phyloP scores from a whole-genome alignment of 2,888 invertebrate genomes.

The Melanchra persicariae region DNA sequence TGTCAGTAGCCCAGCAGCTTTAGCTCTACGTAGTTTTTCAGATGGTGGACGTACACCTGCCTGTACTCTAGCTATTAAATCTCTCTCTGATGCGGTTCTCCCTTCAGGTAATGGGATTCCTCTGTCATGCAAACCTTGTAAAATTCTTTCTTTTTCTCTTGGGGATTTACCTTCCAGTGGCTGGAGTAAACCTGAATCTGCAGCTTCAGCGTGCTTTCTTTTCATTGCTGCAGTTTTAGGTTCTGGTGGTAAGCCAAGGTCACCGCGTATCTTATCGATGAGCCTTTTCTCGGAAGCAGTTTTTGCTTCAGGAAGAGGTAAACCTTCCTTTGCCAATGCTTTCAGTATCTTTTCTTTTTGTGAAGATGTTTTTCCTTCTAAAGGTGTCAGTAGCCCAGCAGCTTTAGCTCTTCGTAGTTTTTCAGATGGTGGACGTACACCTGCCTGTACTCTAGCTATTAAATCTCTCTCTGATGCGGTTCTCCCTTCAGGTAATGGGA shows the following conservation, averaged over 20 bases:
- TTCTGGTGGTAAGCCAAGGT: neutral
- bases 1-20: constrained; percentile 5
- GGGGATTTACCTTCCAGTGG: neutral
- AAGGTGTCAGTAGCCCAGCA: neutral
- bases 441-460: neutral
- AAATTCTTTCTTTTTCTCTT: constrained; percentile 4
- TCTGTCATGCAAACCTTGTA: constrained; percentile 10
- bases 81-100: neutral
- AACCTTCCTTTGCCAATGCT: neutral
- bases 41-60: neutral
- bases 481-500: neutral
- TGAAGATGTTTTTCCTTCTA: neutral
- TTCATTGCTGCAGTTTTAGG: neutral
- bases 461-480: neutral
- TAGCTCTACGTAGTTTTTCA: neutral
- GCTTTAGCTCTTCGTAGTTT: neutral
- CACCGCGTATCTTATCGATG: neutral
- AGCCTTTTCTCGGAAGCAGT: neutral
- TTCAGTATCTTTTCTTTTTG: neutral
- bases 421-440: neutral
- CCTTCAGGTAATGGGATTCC: constrained; percentile 2
- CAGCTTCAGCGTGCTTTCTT: neutral
- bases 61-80: neutral
- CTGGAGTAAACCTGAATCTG: neutral
- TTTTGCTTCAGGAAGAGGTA: neutral